Percentiles rank a stretch among this genome's conserved stretches.
These are phyloP conservation scores for Nyctibius bracteatus DNA, from an alignment of 2,113 vertebrate genomes.

Conservation along the genomic window DNA sequence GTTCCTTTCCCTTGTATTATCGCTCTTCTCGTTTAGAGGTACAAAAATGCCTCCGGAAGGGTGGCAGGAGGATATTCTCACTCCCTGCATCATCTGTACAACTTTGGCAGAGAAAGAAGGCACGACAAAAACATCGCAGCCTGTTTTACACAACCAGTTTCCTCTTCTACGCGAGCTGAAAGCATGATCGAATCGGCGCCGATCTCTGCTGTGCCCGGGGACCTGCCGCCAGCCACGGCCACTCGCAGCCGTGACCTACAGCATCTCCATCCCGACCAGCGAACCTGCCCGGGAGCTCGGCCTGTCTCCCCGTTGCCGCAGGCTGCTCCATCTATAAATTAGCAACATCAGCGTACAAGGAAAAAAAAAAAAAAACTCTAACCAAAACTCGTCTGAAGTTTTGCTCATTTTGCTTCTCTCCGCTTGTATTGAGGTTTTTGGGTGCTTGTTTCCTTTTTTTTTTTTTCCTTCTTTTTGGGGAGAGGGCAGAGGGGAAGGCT, in stretches of 20 bases:
- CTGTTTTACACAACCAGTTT: not conserved
- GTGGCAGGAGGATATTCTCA: not conserved
- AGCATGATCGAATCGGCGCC: accelerated
- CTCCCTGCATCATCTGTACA: not conserved
- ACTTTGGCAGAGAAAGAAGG: not conserved
- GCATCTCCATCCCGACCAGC: not conserved
- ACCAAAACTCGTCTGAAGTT: not conserved
- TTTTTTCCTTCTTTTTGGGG: not conserved
- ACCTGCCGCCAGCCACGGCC: not conserved
- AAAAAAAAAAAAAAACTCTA: not conserved
- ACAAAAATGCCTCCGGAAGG: not conserved
- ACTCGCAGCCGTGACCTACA: not conserved
- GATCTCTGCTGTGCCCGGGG: not conserved
- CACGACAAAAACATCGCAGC: accelerated
- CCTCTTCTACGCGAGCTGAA: not conserved
- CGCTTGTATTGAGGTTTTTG: not conserved
- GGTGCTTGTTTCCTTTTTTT: not conserved
- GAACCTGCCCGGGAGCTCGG: not conserved
- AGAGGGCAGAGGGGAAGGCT: not conserved
- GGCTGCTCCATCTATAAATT: not conserved
- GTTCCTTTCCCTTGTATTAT: not conserved
- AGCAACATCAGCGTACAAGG: accelerated
- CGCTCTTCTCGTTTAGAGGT: not conserved
- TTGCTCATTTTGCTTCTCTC: not conserved
- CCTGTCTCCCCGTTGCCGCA: accelerated